Evolutionary conservation across 2,113 vertebrate genomes (phyloP), one percentile per base, ranked within the genome.

Genomic region (Corythornis vintsioides): DNA sequence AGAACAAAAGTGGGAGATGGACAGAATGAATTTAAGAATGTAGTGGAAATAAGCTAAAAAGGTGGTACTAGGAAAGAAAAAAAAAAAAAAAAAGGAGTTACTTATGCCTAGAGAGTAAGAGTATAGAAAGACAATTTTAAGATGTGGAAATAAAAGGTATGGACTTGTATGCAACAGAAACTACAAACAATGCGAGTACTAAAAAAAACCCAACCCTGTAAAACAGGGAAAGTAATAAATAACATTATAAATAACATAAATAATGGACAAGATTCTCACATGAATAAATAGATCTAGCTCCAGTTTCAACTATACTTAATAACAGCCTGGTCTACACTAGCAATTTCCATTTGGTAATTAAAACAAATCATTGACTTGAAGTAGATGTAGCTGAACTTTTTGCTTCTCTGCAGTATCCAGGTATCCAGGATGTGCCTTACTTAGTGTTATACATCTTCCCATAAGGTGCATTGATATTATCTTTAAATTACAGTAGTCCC

Each of bases 1-100:
- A 89, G 67, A 93, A 92, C 47, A 87, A 67, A 91, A 92, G 33
- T 84, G 57, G 25, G 55, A 85, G 52, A 76, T 45, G 79, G 66
- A 70, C 15, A 66, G 70, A 90, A 61, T 88, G 33, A 69, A 59
- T 89, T 86, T 75, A 72, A 65, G 77, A 88, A 53, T 31, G 60
- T 10, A 67, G 29, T 0, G 3, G 83, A 93, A 86, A 75, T 65
- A 87, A 29, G 31, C 11, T 72, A 90, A 92, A 90, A 81, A 69
- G 52, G 8, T 59, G 57, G 42, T 53, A 81, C 15, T 17, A 13
- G 11, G 7, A 88, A 50, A 24, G 20, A 71, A 17, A 1, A 4
- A 13, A n/a, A 1, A 4, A 13, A n/a, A 33, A 89, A 71, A 67
- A 86, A 77, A 71, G 3, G 26, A 78, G 4, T 70, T 82, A 15